Evolutionary conservation across 92 coral and sea anemone genomes (phyloP), one percentile per base, ranked within the genome.

Genomic region (Epizoanthus scotinus): DNA sequence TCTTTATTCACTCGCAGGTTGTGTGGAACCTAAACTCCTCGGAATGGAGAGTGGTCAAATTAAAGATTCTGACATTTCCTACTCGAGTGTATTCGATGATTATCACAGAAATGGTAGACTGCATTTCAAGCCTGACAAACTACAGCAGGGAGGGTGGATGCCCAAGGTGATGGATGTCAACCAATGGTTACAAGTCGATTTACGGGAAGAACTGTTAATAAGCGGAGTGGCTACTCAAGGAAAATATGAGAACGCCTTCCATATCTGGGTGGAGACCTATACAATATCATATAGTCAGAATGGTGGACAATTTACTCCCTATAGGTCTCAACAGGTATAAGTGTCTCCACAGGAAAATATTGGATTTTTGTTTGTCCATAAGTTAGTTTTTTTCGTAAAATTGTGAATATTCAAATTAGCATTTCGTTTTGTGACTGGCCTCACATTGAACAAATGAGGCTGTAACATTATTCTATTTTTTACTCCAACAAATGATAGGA

Each of bases 31-130:
- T 3, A 72, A 49, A 72, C 78, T 63, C 27, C 78, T 53, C 8
- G 78, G 78, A 72, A 72, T 72, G 78, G 31, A 21, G 18, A 50
- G 63, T 7, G 78, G 78, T 21, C 78, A 72, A 72, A 19, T 72
- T 8, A 72, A 10, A 19, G 25, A 27, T 19, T 26, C 63, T 9
- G 78, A 72, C 28, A 72, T 72, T 28, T 52, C 47, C 8, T 72
- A 26, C 63, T 72, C 78, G 53, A 72, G 78, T 50, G 38, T 6
- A 52, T 4, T 1, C 13, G 3, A 5, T 29, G 15, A 25, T 12
- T 5, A 6, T 3, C 14, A 0, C 47, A 15, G 56, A 8, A 25
- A 72, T 54, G 26, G 63, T 19, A 72, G 63, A 53, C 44, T 54
- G 58, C 6, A 17, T 15, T 26, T 6, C 78, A 54, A 0, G 0